Percentiles rank a stretch among this genome's conserved stretches.
phyloP scores from a whole-genome alignment of 2,888 invertebrate species.

The Pimpla rufipes region DNA sequence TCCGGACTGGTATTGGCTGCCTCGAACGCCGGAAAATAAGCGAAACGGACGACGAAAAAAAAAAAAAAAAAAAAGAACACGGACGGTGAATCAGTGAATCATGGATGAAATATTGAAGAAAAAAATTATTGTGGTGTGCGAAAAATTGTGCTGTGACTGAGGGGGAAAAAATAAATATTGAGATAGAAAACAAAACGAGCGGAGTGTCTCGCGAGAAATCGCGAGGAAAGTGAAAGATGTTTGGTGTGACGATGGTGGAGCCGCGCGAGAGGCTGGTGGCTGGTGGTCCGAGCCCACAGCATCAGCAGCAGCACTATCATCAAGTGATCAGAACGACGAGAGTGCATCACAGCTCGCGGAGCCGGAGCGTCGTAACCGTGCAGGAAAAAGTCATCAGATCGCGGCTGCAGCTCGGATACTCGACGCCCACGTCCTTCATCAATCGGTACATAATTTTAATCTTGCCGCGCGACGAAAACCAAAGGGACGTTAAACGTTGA shows the following conservation, averaged over 20 bases:
- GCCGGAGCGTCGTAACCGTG: slow-evolving; percentile 82
- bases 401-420: slow-evolving; percentile 83
- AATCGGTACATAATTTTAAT: slow-evolving; percentile 80
- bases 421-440: slow-evolving; percentile 84
- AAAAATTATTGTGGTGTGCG: background rate
- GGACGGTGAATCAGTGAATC: background rate
- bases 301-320: slow-evolving; percentile 80
- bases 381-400: slow-evolving; percentile 84
- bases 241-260: slow-evolving; percentile 81
- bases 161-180: slow-evolving; percentile 1
- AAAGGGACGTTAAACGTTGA: no score
- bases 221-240: slow-evolving; percentile 74
- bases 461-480: background rate
- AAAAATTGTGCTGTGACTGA: slow-evolving; percentile 40
- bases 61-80: background rate
- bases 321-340: slow-evolving; percentile 83
- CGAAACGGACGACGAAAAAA: background rate
- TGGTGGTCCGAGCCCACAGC: slow-evolving; percentile 65
- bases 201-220: slow-evolving; percentile 38
- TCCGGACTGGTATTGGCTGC: slow-evolving; percentile 53
- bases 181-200: slow-evolving; percentile 13
- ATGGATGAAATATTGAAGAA: slow-evolving; percentile 25
- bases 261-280: slow-evolving; percentile 79
- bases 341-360: slow-evolving; percentile 82
- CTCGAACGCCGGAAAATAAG: slow-evolving; percentile 66